Base-by-base conservation (phyloP, 2,888 invertebrate genomes). In the Catonia carolina region DNA sequence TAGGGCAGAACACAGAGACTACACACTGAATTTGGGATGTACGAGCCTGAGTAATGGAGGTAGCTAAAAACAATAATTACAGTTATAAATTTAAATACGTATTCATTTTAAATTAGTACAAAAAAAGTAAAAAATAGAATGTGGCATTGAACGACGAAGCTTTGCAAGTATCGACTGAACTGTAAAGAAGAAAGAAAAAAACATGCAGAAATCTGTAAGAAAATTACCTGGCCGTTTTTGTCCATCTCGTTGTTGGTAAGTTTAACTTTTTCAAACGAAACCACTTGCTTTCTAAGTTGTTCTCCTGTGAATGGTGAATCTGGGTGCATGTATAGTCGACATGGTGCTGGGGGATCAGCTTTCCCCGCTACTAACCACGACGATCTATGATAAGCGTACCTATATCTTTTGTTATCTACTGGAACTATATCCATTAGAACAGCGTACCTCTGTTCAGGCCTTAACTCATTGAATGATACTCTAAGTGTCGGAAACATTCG, bases 241-340 rank as follows among this genome's bases (percentile, higher is more conserved):
- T 85, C 85, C 79, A 87, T 82, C 72, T 87, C 86, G 73, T 89
- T 89, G 73, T 89, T 89, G 66, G 89, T 89, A 57, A 89, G 77
- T 70, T 89, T 89, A 67, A 88, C 83, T 72, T 89, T 89, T 72
- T 89, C 89, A 73, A 89, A 89, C 37, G 86, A 85, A 57, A 89
- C 83, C 62, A 86, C 83, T 71, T 86, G 86, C 68, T 86, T 86
- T 66, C 80, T 76, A 56, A 88, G 79, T 69, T 86, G 86, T 64
- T 87, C 85, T 1, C 85, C 86, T 50, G 83, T 83, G 72, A 84
- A 86, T 14, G 87, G 87, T 1, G 84, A 84, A 70, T 89, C 88
- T 1, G 88, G 88, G 71, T 89, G 88, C 52, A 84, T 78, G 74
- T 88, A 86, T 62, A 86, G 78, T 54, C 87, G 74, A 61, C 79